Evolutionary conservation across 1,140 invertebrate genomes (phyloP), one percentile per base, ranked within the genome.

Genomic region (Eupristina koningsbergeri): DNA sequence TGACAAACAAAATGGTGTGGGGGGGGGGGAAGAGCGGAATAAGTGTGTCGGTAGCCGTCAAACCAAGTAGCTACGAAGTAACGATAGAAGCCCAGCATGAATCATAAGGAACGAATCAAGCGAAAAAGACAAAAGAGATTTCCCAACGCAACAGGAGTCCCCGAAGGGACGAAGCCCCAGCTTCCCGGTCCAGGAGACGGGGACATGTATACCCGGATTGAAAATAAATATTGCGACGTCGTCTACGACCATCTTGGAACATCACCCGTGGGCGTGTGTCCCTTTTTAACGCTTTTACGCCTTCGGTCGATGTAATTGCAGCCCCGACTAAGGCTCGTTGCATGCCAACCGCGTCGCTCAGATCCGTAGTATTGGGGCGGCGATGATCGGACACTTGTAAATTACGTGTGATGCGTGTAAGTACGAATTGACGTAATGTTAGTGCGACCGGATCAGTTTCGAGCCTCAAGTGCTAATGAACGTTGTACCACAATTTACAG

Each of bases 161-260:
- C 26, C 53, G 22, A 22, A 22, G 5, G 5, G 22, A 19, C 5
- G 53, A 26, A 19, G 53, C 53, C 53, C 22, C 53, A 22, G 13
- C 26, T 19, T 58, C 53, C 53, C n/a, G 47, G 50, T 45, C 3
- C 45, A 45, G 29, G 80, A 47, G 61, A 45, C 41, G 67, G 75
- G 41, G 36, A 39, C 39, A 36, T 15, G 34, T 22, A 19, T 5
- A n/a, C 17, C 45, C 73, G 61, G 61, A 83, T 83, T 77, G 81
- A 83, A 83, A 77, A 83, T 83, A 74, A 61, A 83, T 77, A 77
- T 77, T 74, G 81, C 81, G 63, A 82, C 58, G 22, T 78, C 53
- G 50, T 19, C 31, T 71, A 39, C 8, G 45, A 15, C 29, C 73
- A 13, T 47, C 47, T 53, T 47, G 41, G 13, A n/a, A n/a, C n/a